A percentile compares a stretch with the other conserved stretches of the same genome.
These are phyloP conservation scores for Ceratosolen solmsi DNA, from an alignment of 1,140 invertebrate species.

Conservation along the genomic window DNA sequence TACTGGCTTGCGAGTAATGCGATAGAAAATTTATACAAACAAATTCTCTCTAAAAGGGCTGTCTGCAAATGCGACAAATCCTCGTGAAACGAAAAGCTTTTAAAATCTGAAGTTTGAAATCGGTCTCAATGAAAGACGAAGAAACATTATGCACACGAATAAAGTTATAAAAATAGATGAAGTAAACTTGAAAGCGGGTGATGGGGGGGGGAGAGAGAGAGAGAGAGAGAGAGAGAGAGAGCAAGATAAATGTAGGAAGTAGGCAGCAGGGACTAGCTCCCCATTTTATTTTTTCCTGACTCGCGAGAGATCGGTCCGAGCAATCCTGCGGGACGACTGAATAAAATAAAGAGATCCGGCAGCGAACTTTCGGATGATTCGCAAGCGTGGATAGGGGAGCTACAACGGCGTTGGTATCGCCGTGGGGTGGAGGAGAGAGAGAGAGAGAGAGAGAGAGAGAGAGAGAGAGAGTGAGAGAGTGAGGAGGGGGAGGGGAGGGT, in stretches of 20 bases:
- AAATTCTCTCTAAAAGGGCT: too few relatives aligned
- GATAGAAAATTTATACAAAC: too few relatives aligned
- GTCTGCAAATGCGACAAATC: neutral
- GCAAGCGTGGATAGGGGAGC: conserved; percentile 24
- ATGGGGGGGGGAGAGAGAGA: neutral
- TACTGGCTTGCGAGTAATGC: too few relatives aligned
- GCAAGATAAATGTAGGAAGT: conserved; percentile 3
- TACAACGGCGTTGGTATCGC: too few relatives aligned
- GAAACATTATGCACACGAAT: neutral
- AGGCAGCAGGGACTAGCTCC: conserved; percentile 17
- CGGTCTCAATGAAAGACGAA: neutral
- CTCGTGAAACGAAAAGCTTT: neutral
- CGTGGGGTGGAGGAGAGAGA: too few relatives aligned
- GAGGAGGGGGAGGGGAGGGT: conserved; percentile 7
- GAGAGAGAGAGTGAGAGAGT: neutral
- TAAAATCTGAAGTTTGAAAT: conserved; percentile 1
- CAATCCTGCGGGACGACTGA: conserved; percentile 53
- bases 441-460: neutral
- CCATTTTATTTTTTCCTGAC: conserved; percentile 41
- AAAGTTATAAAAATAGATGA: conserved; percentile 21
- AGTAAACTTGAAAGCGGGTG: too few relatives aligned
- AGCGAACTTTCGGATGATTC: conserved; percentile 51
- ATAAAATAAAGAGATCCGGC: conserved; percentile 61
- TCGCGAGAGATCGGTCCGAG: conserved; percentile 37
- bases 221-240: neutral